These are phyloP conservation scores for Cartodere bifasciata DNA, from an alignment of 2,888 invertebrate species.

Conservation along the genomic window DNA sequence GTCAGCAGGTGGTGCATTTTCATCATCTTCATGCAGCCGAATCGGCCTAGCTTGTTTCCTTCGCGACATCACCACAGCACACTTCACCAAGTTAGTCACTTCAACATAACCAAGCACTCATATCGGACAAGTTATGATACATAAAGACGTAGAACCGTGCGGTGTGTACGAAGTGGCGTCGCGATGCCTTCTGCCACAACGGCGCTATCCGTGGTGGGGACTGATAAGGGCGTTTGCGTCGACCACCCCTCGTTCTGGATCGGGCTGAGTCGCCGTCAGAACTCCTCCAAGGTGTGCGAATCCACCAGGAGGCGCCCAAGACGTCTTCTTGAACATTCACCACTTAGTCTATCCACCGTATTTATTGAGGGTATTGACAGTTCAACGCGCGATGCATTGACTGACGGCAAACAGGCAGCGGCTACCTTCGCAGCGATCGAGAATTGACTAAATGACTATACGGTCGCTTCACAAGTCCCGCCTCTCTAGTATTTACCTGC, in stretches of 20 bases:
- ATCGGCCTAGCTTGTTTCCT: conserved; percentile 43
- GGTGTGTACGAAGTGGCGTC: conserved; percentile 35
- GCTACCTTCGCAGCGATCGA: conserved; percentile 24
- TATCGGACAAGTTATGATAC: conserved; percentile 17
- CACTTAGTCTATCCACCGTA: not conserved
- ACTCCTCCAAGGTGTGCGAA: conserved; percentile 11
- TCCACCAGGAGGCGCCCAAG: not conserved
- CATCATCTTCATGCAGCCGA: conserved; percentile 39
- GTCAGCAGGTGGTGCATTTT: conserved; percentile 23
- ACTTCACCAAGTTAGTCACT: conserved; percentile 24
- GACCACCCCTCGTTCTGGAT: conserved; percentile 31
- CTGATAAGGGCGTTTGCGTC: conserved; percentile 34
- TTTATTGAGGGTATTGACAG: not conserved
- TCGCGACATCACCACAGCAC: conserved; percentile 36
- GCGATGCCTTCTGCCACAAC: conserved; percentile 35
- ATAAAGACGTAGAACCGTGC: conserved; percentile 25
- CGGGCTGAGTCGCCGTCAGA: conserved; percentile 26
- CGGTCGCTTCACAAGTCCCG: conserved; percentile 32
- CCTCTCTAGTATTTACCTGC: conserved; percentile 31
- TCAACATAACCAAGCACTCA: conserved; percentile 20
- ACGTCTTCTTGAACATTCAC: conserved; percentile 3
- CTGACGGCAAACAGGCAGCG: conserved; percentile 5
- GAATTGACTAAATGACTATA: conserved; percentile 34
- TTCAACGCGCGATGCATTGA: conserved; percentile 4
- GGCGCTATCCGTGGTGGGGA: conserved; percentile 33